Conservation (phyloP, 30 jellyfish, hydroid and myxozoan species). For the Turritopsis dohrnii region DNA sequence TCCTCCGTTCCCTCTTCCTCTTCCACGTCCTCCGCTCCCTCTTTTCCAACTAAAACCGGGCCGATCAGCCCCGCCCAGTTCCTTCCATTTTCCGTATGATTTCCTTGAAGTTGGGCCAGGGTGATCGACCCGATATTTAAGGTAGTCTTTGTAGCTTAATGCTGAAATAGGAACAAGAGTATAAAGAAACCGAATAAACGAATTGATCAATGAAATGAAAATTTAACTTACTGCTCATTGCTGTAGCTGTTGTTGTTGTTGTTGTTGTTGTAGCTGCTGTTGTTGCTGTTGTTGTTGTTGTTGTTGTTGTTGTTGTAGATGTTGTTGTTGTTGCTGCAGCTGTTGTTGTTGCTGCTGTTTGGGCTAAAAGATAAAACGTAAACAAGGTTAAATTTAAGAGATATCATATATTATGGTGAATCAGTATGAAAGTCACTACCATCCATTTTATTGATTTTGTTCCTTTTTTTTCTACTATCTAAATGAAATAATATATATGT, state of each 20-base stretch:
- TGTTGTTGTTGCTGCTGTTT: too few relatives aligned
- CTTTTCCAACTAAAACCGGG: not conserved
- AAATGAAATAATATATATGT: not conserved
- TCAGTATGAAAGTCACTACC: not conserved
- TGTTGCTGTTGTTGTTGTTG: too few relatives aligned
- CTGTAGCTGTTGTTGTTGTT: not conserved
- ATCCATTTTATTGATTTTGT: not conserved
- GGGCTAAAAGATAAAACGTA: not conserved
- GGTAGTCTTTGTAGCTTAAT: not conserved
- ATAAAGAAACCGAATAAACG: not conserved
- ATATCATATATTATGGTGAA: not conserved
- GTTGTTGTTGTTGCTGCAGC: not conserved
- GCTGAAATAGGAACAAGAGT: not conserved
- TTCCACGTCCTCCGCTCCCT: not conserved
- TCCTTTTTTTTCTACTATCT: not conserved
- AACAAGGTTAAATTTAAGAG: not conserved
- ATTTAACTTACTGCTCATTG: too few relatives aligned
- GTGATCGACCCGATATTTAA: not conserved
- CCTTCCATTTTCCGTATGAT: not conserved
- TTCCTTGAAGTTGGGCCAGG: not conserved
- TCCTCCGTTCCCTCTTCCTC: not conserved
- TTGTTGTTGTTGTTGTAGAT: too few relatives aligned
- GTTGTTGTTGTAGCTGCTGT: not conserved
- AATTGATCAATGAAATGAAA: too few relatives aligned
- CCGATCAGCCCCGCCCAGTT: not conserved